Evolutionary conservation across 2,797 vertebrate species (phyloP), one percentile per base, ranked within the genome.

Genomic region (Typhlichthys eigenmanni): DNA sequence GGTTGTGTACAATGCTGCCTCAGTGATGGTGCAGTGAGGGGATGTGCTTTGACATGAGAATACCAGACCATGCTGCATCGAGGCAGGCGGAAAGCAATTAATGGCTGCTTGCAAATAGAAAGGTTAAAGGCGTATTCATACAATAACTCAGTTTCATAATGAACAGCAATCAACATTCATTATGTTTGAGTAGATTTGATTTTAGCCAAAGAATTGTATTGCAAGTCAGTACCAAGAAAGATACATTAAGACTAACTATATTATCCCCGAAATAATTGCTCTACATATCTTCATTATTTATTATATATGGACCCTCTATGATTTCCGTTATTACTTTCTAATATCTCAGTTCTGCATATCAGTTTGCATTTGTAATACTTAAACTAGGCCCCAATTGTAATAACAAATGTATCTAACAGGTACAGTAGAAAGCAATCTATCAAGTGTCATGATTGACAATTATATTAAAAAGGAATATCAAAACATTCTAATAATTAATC

Each of bases 201-300:
- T 81, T 87, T 87, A 89, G 89, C 91, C 90, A 92, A 92, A 92
- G 91, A 92, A 86, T 81, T 85, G 81, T 82, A 88, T 87, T 70
- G 85, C 82, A 90, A 89, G 88, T 89, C 89, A 86, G 89, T 81
- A 88, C 80, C 78, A 84, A 86, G 83, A 88, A 81, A 79, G 80
- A 82, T 85, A 74, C 83, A 87, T 86, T 88, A 79, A 87, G 81
- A 80, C 78, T 74, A 81, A 89, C 80, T 84, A 80, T 87, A 87
- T 79, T 77, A 89, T 85, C 75, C 84, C 86, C 69, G 83, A 52
- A 62, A 68, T 86, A 86, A 88, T 80, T 87, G 83, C 85, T 88
- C 84, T 88, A 88, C 78, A 88, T 89, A 88, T 86, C 78, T 78
- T 81, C 84, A 85, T 85, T 84, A 85, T 91, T 85, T 87, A 89